Evolutionary conservation across 1,140 invertebrate species (phyloP).

Genomic region (Campoletis sonorensis): DNA sequence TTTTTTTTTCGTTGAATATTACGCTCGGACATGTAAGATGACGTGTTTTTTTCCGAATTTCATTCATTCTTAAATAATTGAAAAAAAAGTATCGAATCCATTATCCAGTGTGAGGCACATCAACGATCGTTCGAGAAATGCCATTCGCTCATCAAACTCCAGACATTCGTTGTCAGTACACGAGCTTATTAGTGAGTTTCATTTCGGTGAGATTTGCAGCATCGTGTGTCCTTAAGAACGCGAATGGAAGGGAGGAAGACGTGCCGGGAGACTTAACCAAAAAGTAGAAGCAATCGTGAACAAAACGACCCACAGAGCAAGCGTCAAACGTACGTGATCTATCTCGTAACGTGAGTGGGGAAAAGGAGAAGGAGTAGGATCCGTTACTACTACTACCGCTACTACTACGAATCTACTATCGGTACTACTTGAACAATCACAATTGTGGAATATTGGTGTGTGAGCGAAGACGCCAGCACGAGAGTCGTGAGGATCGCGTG

Average conservation of each 20-base stretch:
- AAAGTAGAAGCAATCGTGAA: background rate
- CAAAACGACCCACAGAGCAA: background rate
- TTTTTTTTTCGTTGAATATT: background rate
- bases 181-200: too few relatives aligned
- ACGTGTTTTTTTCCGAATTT: too few relatives aligned
- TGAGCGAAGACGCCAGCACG: conserved; percentile 11
- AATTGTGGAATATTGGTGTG: background rate
- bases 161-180: too few relatives aligned
- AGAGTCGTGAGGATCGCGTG: conserved; percentile 16
- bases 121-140: too few relatives aligned
- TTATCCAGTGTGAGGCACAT: too few relatives aligned
- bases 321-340: background rate
- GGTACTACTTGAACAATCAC: background rate
- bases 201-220: too few relatives aligned
- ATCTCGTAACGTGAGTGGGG: background rate
- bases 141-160: too few relatives aligned
- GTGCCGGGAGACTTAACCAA: too few relatives aligned
- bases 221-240: background rate
- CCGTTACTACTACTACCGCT: background rate
- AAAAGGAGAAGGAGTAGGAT: background rate
- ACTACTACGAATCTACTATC: background rate
- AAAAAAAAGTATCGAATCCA: too few relatives aligned
- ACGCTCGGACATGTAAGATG: background rate
- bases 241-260: background rate
- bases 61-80: too few relatives aligned